Evolutionary conservation across 2,113 vertebrate genomes (phyloP), one percentile per base, ranked within the genome.

Genomic region (Odontesthes bonariensis): DNA sequence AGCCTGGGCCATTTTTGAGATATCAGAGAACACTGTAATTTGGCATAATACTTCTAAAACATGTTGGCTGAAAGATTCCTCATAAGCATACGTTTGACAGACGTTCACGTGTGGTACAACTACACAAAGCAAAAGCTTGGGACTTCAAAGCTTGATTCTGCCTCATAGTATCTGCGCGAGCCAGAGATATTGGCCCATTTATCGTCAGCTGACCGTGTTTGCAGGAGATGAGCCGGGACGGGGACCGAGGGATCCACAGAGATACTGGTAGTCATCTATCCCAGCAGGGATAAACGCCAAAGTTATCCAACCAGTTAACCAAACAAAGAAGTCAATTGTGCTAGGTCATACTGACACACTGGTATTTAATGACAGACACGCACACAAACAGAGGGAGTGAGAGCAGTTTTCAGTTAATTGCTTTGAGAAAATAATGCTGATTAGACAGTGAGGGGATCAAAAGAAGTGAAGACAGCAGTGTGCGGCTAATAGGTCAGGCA

Each of bases 251-350:
- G 22, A 70, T 77, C 59, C 73, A 77, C 51, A 62, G 61, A 84
- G 77, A 79, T 64, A 70, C 11, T 66, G 42, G 40, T 70, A 52
- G 74, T 85, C 72, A 42, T 84, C 79, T 78, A 66, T 78, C 78
- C 65, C 42, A 51, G 58, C 57, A 61, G 82, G 77, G 69, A 86
- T 42, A 32, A 86, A 73, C 61, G 78, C 72, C 77, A 80, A 73
- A 57, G 77, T 81, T 81, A 86, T 81, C 85, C 79, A 87, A 80
- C 79, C 49, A 19, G 76, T 86, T 82, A 77, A 68, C 47, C 46
- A 77, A 86, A 95, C 92, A 94, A 94, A 94, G 93, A 82, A 79
- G 85, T 82, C 85, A 81, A 89, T 89, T 91, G 88, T 91, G 47
- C 83, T 81, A 76, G 74, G 90, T 92, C 89, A 90, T 79, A 92